Percentiles rank a stretch among this genome's conserved stretches.
Conservation (phyloP, 2,888 invertebrate genomes). For the Cryptocheilus praepositus region DNA sequence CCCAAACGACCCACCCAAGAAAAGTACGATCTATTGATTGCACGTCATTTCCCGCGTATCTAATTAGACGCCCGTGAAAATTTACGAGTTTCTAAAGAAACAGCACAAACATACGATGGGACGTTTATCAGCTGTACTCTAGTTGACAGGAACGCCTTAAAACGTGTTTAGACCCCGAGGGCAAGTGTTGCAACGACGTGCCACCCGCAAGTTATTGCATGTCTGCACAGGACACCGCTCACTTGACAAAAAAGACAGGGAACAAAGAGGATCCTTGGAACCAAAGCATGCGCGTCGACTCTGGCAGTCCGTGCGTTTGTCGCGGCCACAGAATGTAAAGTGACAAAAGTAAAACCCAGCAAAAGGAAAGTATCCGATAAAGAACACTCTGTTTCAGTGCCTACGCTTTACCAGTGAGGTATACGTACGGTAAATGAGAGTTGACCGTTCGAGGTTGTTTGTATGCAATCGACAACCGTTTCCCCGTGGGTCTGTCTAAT, state of each 20-base stretch:
- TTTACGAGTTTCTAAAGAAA: background rate
- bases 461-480: too few relatives aligned
- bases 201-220: slow-evolving; percentile 21
- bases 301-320: slow-evolving; percentile 49
- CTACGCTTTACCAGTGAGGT: slow-evolving; percentile 46
- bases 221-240: background rate
- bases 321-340: slow-evolving; percentile 54
- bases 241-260: slow-evolving; percentile 13
- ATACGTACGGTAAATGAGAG: slow-evolving; percentile 35
- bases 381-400: slow-evolving; percentile 30
- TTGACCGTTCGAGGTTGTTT: too few relatives aligned
- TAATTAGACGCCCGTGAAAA: background rate
- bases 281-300: slow-evolving; percentile 14
- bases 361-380: slow-evolving; percentile 1
- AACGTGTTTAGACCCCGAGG: slow-evolving; percentile 39
- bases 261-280: too few relatives aligned
- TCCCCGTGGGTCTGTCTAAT: too few relatives aligned
- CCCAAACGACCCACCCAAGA: too few relatives aligned
- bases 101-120: too few relatives aligned
- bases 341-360: slow-evolving; percentile 13
- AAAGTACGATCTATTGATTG: too few relatives aligned
- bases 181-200: slow-evolving; percentile 35
- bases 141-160: too few relatives aligned
- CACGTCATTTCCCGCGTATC: too few relatives aligned
- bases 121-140: too few relatives aligned